phyloP scores from a whole-genome alignment of 2,888 invertebrate species.

The Phaonia tiefii region DNA sequence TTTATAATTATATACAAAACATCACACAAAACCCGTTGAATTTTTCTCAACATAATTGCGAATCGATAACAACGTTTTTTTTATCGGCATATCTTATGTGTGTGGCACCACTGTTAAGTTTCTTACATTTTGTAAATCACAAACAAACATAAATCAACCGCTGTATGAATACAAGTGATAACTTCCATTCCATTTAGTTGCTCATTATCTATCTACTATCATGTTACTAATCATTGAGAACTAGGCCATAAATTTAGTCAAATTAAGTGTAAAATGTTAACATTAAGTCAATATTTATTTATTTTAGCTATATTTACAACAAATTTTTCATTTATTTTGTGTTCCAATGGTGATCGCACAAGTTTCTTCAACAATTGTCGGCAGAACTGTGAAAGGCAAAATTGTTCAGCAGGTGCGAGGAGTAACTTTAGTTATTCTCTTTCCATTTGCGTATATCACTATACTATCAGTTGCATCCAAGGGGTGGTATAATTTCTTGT shows the following conservation, averaged over 20 bases:
- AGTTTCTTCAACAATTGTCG: conserved; percentile 81
- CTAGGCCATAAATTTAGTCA: conserved; percentile 33
- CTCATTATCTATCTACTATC: no score
- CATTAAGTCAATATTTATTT: conserved; percentile 48
- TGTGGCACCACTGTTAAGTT: no score
- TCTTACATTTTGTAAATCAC: no score
- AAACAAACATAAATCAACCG: no score
- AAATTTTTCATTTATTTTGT: conserved; percentile 52
- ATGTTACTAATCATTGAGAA: no score
- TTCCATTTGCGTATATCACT: neutral
- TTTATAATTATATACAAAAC: no score
- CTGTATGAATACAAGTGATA: neutral
- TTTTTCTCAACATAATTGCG: no score
- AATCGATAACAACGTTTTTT: no score
- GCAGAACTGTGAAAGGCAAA: conserved; percentile 79
- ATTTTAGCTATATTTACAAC: conserved; percentile 54
- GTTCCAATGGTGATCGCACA: conserved; percentile 81
- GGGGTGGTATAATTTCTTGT: no score
- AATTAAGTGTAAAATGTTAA: conserved; percentile 44
- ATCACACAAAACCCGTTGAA: no score
- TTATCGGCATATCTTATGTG: no score
- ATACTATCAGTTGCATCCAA: no score
- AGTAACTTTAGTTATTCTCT: conserved; percentile 9
- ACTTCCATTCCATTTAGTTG: neutral
- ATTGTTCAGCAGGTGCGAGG: conserved; percentile 81